These are phyloP conservation scores for Dusona sp. DNA, from an alignment of 2,888 invertebrate species.

Conservation along the genomic window DNA sequence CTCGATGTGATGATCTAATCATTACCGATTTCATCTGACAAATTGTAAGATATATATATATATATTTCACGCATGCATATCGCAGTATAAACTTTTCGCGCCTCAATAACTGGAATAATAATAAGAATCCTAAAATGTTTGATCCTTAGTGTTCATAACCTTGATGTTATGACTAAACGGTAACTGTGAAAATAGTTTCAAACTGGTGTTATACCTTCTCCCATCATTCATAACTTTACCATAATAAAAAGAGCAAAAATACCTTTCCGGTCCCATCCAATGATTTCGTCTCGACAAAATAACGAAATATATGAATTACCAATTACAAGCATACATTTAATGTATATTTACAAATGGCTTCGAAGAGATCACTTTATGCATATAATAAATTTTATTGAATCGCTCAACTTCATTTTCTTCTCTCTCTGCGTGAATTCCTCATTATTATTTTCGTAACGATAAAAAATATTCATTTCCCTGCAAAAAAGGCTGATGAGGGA, in stretches of 20 bases:
- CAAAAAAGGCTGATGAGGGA: slow-evolving; percentile 10
- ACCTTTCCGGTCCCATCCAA: slow-evolving; percentile 30
- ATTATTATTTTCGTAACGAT: slow-evolving; percentile 38
- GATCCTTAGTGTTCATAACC: slow-evolving; percentile 2
- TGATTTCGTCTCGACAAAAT: slow-evolving; percentile 42
- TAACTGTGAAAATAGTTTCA: slow-evolving; percentile 53
- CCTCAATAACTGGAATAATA: slow-evolving; percentile 42
- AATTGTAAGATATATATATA: slow-evolving; percentile 29
- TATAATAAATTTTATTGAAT: slow-evolving; percentile 51
- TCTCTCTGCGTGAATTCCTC: slow-evolving; percentile 17
- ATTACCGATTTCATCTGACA: slow-evolving; percentile 44
- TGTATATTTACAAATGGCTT: slow-evolving; percentile 46
- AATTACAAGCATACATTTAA: slow-evolving; percentile 58
- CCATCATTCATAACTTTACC: slow-evolving; percentile 16
- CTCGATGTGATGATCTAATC: slow-evolving; percentile 40
- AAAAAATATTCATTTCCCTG: slow-evolving; percentile 56
- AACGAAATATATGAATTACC: slow-evolving; percentile 21
- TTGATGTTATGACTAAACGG: slow-evolving; percentile 34
- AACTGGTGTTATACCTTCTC: slow-evolving; percentile 64
- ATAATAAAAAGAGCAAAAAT: slow-evolving; percentile 26
- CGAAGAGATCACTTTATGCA: slow-evolving; percentile 44
- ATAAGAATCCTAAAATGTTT: slow-evolving; percentile 41
- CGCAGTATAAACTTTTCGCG: slow-evolving; percentile 59
- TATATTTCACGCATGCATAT: slow-evolving; percentile 25
- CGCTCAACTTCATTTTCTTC: slow-evolving; percentile 32